phyloP scores from a whole-genome alignment of 2,888 invertebrate species.

The Dorcus parallelipipedus region DNA sequence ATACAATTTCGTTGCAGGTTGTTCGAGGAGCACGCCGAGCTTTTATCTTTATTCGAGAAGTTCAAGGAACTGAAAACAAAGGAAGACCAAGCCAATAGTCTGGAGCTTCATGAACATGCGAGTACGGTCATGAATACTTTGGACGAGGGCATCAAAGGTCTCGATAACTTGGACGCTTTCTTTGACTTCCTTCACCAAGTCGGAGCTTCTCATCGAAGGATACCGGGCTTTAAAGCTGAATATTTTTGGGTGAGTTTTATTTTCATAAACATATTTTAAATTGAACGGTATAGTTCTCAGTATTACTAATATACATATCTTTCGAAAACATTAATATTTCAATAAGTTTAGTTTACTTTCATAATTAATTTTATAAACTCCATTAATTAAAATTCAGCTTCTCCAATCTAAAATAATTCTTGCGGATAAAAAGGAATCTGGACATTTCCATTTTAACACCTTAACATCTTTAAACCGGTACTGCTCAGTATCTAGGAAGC shows the following conservation, averaged over 20 bases:
- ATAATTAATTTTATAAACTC: no score
- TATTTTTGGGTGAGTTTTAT: conserved; percentile 77
- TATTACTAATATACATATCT: no score
- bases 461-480: no score
- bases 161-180: conserved; percentile 83
- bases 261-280: not conserved
- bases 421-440: no score
- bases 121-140: conserved; percentile 85
- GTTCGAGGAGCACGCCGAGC: conserved; percentile 80
- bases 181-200: conserved; percentile 78
- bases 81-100: conserved; percentile 76
- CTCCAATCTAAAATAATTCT: no score
- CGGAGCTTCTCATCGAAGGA: conserved; percentile 77
- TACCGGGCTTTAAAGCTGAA: conserved; percentile 81
- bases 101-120: conserved; percentile 83
- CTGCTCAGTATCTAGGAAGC: no score
- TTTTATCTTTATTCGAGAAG: conserved; percentile 75
- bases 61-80: conserved; percentile 75
- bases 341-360: no score
- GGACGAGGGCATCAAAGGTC: conserved; percentile 82
- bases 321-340: no score
- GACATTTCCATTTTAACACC: no score
- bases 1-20: conserved; percentile 58
- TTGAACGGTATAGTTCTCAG: not conserved
- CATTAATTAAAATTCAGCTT: no score